A percentile compares a stretch with the other conserved stretches of the same genome.
Evolutionary conservation across 2,797 vertebrate species (phyloP).

Genomic region (Galaxias olidus): DNA sequence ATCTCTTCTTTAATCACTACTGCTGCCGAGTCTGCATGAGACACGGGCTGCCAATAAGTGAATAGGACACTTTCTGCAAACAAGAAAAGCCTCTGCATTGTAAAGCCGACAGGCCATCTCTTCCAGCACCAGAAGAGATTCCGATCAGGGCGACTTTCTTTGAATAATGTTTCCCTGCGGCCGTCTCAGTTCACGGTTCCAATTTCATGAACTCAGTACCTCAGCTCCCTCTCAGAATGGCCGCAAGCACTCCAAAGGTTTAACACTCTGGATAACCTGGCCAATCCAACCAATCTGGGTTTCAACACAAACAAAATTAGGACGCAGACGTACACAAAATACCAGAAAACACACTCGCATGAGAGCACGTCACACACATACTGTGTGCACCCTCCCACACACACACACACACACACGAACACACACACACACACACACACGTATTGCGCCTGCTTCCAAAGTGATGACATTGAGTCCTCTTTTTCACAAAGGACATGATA

Average conservation of each 20-base stretch:
- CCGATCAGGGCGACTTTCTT: not conserved
- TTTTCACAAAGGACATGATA: slow-evolving; percentile 53
- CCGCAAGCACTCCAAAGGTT: not conserved
- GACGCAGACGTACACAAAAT: not conserved
- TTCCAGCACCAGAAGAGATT: slow-evolving; percentile 27
- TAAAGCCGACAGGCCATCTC: slow-evolving; percentile 21
- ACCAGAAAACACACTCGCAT: not conserved
- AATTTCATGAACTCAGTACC: slow-evolving; percentile 11
- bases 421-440: slow-evolving; percentile 30
- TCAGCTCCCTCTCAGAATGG: not conserved
- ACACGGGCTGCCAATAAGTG: slow-evolving; percentile 33
- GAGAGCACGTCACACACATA: not conserved
- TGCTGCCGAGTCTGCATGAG: slow-evolving; percentile 43
- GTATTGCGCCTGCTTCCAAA: slow-evolving; percentile 23
- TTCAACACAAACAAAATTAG: not conserved
- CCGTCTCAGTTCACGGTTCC: slow-evolving; percentile 9
- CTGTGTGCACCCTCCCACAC: not conserved
- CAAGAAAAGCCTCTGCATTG: slow-evolving; percentile 11
- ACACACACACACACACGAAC: slow-evolving; percentile 12
- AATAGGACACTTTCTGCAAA: slow-evolving; percentile 19
- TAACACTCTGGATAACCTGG: not conserved
- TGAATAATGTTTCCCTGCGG: slow-evolving; percentile 30
- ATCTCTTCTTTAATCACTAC: slow-evolving; percentile 48
- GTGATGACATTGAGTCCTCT: slow-evolving; percentile 46
- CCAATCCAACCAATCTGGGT: slow-evolving; percentile 8